phyloP scores from a whole-genome alignment of 2,113 vertebrate species.

The Lipophrys pholis region DNA sequence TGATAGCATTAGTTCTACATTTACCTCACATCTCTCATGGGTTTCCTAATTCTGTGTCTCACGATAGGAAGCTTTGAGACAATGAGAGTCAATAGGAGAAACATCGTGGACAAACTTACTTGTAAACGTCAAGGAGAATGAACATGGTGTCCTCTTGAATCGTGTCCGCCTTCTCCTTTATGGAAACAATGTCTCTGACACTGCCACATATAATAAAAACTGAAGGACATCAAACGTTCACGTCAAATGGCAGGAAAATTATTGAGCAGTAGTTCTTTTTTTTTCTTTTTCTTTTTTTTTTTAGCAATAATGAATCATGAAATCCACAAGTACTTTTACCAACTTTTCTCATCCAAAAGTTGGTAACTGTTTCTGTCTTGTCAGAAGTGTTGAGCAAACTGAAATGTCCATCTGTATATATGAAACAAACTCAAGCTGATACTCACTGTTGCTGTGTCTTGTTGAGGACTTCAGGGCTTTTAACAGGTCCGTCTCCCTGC shows the following conservation, averaged over 20 bases:
- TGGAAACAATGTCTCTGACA: conserved; percentile 58
- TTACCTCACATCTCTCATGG: no score
- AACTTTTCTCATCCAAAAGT: no score
- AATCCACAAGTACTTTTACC: no score
- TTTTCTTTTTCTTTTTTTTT: no score
- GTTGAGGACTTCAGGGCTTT: conserved; percentile 23
- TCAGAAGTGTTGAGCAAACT: no score
- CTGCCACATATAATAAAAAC: conserved; percentile 91
- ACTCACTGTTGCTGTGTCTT: conserved; percentile 92
- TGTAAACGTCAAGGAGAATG: conserved; percentile 92
- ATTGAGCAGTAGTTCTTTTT: background rate
- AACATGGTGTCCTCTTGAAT: conserved; percentile 84
- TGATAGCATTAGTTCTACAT: no score
- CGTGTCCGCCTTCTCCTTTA: conserved; percentile 47
- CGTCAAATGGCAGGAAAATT: background rate
- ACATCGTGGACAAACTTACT: conserved; percentile 82
- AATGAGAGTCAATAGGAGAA: background rate
- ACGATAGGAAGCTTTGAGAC: background rate
- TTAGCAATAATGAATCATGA: no score
- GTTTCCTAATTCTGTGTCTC: no score
- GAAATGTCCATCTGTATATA: no score
- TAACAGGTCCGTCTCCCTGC: conserved; percentile 67
- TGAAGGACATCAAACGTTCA: conserved; percentile 51
- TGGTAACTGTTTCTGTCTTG: no score
- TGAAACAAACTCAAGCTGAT: no score